Base-by-base conservation (phyloP, 2,797 vertebrate genomes). In the Pachyuromys duprasi region DNA sequence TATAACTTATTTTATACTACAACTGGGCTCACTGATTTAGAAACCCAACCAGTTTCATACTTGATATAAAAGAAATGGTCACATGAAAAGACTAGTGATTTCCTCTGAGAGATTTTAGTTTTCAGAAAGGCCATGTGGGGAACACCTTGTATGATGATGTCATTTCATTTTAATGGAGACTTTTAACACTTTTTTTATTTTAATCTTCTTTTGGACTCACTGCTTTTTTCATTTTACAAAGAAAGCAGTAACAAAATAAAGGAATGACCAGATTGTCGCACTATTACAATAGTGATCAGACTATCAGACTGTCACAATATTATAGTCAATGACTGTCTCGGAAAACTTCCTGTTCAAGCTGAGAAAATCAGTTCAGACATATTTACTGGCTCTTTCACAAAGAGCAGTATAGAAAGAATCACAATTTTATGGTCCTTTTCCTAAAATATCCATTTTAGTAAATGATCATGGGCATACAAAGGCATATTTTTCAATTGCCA, bases 71-170 rank as follows among this genome's bases (percentile, higher is more conserved):
- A 86, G 12, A 74, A 91, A 84, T 6, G 2, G 74, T 92, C 83
- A 97, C 89, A 76, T 33, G 15, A 93, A 91, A 72, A 76, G 63
- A 79, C 14, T n/a, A 76, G 49, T 91, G 49, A 97, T 93, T 91
- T 97, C 72, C 75, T 95, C 70, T 42, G 74, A 94, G 94, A 95
- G 74, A 12, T 82, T 96, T 95, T 91, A 91, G 36, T 81, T 93
- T 89, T 72, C 67, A 76, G 82, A 81, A 95, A 93, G 28, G 14
- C 8, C 79, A 28, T 86, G 79, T 89, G 49, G 24, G 33, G 9
- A 9, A 31, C 53, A 89, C 70, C 39, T 12, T 86, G 63, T 24
- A 81, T 74, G 75, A 91, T 28, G 60, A 60, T 55, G 84, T 70
- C 18, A 92, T 74, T 84, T 91, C 20, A 79, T 93, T 93, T 90